These are phyloP conservation scores for Drosophila affinis DNA, from an alignment of 2,888 invertebrate genomes.

Conservation along the genomic window DNA sequence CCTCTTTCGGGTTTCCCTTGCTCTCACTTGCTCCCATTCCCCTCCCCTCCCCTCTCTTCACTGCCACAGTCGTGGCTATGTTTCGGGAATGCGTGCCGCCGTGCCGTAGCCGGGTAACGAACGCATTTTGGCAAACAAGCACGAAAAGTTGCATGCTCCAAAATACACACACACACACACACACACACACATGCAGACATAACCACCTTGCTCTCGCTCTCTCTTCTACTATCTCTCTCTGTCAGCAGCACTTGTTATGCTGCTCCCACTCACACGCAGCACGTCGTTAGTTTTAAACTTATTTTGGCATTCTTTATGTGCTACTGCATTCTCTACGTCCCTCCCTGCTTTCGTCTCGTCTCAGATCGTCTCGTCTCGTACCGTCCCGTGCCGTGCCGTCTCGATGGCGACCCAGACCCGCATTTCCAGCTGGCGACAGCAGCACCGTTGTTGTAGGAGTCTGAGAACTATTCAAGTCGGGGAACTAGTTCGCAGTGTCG, in stretches of 20 bases:
- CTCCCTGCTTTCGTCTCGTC: conserved; percentile 36
- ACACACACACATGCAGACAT: conserved; percentile 14
- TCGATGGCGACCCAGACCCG: conserved; percentile 77
- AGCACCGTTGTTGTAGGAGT: conserved; percentile 29
- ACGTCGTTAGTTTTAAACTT: conserved; percentile 76
- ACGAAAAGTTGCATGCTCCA: conserved; percentile 71
- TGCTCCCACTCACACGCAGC: conserved; percentile 41
- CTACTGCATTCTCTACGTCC: conserved; percentile 62
- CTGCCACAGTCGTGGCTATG: conserved; percentile 1
- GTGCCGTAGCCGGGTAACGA: conserved; percentile 41
- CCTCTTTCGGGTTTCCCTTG: conserved; percentile 34
- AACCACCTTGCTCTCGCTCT: conserved; percentile 36
- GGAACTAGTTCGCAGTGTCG: conserved; percentile 12
- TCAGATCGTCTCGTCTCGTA: conserved; percentile 26
- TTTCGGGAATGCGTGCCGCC: conserved; percentile 33
- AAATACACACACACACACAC: conserved; percentile 56
- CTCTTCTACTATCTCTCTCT: conserved; percentile 6
- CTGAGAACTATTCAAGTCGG: conserved; percentile 9
- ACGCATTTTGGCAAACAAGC: conserved; percentile 69
- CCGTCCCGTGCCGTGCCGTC: conserved; percentile 16
- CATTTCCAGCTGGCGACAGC: conserved; percentile 62
- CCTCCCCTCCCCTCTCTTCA: conserved; percentile 13
- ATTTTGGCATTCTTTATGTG: conserved; percentile 77
- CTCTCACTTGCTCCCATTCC: conserved; percentile 19
- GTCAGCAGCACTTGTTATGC: conserved; percentile 9